phyloP scores from a whole-genome alignment of 2,797 vertebrate genomes.

The Scyliorhinus canicula region DNA sequence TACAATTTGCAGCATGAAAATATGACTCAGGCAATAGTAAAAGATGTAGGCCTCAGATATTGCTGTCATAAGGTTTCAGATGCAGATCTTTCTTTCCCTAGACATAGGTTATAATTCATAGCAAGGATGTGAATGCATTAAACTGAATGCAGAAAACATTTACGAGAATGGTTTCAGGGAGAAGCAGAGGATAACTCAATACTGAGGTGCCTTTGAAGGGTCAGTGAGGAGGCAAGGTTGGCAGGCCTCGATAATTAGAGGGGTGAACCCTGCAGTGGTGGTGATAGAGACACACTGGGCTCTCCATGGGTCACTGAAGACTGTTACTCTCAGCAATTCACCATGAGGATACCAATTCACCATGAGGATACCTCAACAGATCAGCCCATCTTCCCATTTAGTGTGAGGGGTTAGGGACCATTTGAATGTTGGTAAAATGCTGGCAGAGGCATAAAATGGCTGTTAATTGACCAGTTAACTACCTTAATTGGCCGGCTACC shows the following conservation, averaged over 20 bases:
- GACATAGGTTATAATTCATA: no score
- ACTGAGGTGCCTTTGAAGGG: neutral
- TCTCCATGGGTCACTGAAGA: neutral
- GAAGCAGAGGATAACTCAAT: neutral
- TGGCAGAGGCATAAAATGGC: neutral
- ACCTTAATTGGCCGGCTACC: neutral
- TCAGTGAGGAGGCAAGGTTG: neutral
- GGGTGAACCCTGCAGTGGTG: neutral
- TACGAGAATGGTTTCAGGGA: neutral
- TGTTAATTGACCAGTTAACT: neutral
- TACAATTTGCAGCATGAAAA: neutral
- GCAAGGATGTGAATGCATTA: no score
- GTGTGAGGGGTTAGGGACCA: no score
- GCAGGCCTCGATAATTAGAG: neutral
- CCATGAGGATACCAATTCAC: no score
- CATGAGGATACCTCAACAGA: neutral
- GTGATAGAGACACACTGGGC: no score
- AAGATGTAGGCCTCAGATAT: neutral
- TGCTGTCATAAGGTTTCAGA: neutral
- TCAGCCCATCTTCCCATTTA: neutral
- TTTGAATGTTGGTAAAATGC: neutral
- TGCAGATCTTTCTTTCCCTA: neutral
- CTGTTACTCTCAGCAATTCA: no score
- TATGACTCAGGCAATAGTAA: neutral
- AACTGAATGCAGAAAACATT: neutral